A percentile compares a stretch with the other conserved stretches of the same genome.
Conservation (phyloP, 2,888 invertebrate genomes). For the Hydrotaea cyrtoneurina region DNA sequence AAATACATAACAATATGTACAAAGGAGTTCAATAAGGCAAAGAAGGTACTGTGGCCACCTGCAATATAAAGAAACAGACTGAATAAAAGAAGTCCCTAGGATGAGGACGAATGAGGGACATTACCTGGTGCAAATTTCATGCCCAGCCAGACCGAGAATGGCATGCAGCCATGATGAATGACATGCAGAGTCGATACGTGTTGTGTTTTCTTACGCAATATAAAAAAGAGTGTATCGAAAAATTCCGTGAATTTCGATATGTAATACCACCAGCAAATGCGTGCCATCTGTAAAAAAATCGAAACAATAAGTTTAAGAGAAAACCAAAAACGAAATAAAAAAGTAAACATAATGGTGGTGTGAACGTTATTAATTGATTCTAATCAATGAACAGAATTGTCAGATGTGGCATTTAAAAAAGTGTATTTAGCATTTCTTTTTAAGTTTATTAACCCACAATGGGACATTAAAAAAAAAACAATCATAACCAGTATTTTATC, state of each 20-base stretch:
- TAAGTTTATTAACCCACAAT: too few relatives aligned
- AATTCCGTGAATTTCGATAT: slow-evolving; percentile 98
- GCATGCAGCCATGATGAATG: slow-evolving; percentile 98
- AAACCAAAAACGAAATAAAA: too few relatives aligned
- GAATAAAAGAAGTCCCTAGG: background rate
- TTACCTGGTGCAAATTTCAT: slow-evolving; percentile 95
- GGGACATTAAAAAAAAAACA: too few relatives aligned
- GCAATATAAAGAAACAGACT: slow-evolving; percentile 67
- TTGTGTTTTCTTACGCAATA: slow-evolving; percentile 95
- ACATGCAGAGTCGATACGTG: slow-evolving; percentile 97
- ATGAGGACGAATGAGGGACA: background rate
- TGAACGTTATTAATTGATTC: too few relatives aligned
- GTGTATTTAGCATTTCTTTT: too few relatives aligned
- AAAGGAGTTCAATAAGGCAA: slow-evolving; percentile 95
- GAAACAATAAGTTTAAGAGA: slow-evolving; percentile 62
- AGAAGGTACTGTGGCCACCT: slow-evolving; percentile 99
- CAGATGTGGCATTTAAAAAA: too few relatives aligned
- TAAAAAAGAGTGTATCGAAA: slow-evolving; percentile 97
- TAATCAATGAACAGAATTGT: too few relatives aligned
- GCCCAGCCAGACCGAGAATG: slow-evolving; percentile 97
- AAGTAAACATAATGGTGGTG: too few relatives aligned
- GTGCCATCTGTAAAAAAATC: slow-evolving; percentile 87
- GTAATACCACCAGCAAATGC: slow-evolving; percentile 98
- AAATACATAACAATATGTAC: slow-evolving; percentile 99
- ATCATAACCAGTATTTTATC: too few relatives aligned